Base-by-base conservation (phyloP, 2,888 invertebrate genomes). In the Agonopterix alstromeriana region DNA sequence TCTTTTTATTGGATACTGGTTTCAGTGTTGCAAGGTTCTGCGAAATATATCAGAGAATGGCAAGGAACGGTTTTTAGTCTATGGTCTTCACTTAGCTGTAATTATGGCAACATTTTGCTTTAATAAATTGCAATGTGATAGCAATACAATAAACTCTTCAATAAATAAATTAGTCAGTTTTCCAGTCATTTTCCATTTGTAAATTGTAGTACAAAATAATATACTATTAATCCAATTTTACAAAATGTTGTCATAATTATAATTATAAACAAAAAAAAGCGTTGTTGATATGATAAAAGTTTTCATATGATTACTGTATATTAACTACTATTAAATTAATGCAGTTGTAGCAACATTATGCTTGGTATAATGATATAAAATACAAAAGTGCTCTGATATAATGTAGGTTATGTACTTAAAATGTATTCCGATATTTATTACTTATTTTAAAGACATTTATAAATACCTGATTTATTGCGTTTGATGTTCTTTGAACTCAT, bases 381-480 rank as follows among this genome's bases (percentile, higher is more conserved):
- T 55, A 46, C 53, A 57, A 69, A 77, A 77, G 77, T 80, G 80
- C 82, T 82, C 80, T 75, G 73, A 70, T 69, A 70, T 69, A 71
- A 57, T 55, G 72, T 81, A 79, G 76, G 67, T 64, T 70, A 71
- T 80, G 84, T 86, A 86, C 86, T 86, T 86, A 46, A 40, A 57
- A 56, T 79, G 71, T 83, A 82, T 70, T 77, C 80, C 63, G 70
- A 58, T 66, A 58, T 63, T 65, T 70, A 73, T 72, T 65, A 59
- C 62, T 65, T 65, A 53, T 55, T n/a, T 58, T 49, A 60, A 57
- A 58, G 58, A 48, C 49, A 56, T 55, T 45, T 55, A 58, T 57
- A 58, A 48, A 38, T 56, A 38, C 38, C n/a, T 38, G 27, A 27
- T 10, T 50, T 52, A 60, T 36, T 55, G 58, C 55, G 58, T 27